Evolutionary conservation across 92 coral and sea anemone species (phyloP).

Genomic region (Plumapathes pennacea): DNA sequence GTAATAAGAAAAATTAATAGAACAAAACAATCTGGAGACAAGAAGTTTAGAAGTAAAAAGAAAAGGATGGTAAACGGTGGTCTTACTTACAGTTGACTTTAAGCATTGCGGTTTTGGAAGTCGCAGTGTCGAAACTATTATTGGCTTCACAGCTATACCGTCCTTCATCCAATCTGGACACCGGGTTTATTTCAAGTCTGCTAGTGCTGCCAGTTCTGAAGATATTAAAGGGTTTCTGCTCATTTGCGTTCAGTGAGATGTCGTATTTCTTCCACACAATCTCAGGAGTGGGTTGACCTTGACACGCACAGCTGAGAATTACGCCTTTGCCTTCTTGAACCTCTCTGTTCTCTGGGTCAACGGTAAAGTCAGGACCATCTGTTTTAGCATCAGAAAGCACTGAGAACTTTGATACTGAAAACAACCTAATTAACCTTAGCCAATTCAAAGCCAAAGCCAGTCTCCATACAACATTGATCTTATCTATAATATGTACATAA

Average conservation of each 20-base stretch:
- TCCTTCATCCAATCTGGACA: constrained; percentile 19
- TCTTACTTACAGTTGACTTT: background rate
- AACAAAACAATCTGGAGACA: too few species aligned
- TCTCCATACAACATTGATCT: too few species aligned
- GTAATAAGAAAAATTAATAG: too few species aligned
- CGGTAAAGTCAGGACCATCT: background rate
- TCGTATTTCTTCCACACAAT: constrained; percentile 28
- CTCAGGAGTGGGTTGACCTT: constrained; percentile 27
- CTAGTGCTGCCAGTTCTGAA: background rate
- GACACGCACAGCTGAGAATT: constrained; percentile 16
- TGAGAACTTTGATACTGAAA: background rate
- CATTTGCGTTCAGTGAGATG: background rate
- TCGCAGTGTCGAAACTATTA: background rate
- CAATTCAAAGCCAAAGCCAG: too few species aligned
- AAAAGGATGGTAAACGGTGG: too few species aligned
- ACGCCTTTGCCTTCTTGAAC: constrained; percentile 1
- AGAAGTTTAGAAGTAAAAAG: too few species aligned
- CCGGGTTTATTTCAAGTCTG: constrained; percentile 4
- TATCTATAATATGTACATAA: background rate
- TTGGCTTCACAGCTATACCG: constrained; percentile 18
- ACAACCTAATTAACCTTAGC: too few species aligned
- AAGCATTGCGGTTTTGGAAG: constrained; percentile 1
- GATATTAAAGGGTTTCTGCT: too few species aligned
- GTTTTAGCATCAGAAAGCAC: background rate
- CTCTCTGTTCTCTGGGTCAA: background rate